These are phyloP conservation scores for Tricholauxania praeusta DNA, from an alignment of 2,888 invertebrate species.

Conservation along the genomic window DNA sequence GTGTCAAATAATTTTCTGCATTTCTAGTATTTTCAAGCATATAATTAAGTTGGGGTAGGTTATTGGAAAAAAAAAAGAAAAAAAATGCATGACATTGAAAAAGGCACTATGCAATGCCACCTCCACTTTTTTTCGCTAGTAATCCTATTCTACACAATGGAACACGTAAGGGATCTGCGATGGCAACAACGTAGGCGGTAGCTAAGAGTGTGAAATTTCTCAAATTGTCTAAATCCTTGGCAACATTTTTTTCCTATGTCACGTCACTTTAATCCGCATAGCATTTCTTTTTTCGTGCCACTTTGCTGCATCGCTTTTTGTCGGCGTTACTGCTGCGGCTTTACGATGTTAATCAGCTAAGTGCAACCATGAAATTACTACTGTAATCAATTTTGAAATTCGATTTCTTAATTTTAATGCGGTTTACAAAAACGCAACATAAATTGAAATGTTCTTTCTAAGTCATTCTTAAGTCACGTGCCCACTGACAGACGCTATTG, in stretches of 20 bases:
- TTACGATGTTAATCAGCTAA: conserved; percentile 16
- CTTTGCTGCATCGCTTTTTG: conserved; percentile 2
- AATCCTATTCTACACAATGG: neutral
- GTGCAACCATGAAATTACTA: conserved; percentile 39
- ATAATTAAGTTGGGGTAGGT: conserved; percentile 26
- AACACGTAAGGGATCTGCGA: neutral
- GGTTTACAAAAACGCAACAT: neutral
- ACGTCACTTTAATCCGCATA: conserved; percentile 35
- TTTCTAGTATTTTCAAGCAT: conserved; percentile 32
- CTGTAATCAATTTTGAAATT: conserved; percentile 31
- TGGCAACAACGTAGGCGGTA: conserved; percentile 9
- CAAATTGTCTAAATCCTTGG: conserved; percentile 37
- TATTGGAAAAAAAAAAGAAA: too few species aligned
- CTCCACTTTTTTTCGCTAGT: conserved; percentile 1
- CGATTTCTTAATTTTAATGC: conserved; percentile 3
- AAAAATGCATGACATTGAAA: neutral
- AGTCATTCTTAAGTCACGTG: conserved; percentile 25
- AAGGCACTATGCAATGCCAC: neutral
- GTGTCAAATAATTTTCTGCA: conserved; percentile 35
- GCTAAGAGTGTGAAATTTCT: conserved; percentile 42
- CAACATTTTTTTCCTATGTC: conserved; percentile 8
- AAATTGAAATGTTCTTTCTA: neutral
- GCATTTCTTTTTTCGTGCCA: neutral
- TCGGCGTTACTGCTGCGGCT: conserved; percentile 2
- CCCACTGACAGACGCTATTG: conserved; percentile 10